These are phyloP conservation scores for Asteroscopus sphinx DNA, from an alignment of 2,888 invertebrate genomes.

Conservation along the genomic window DNA sequence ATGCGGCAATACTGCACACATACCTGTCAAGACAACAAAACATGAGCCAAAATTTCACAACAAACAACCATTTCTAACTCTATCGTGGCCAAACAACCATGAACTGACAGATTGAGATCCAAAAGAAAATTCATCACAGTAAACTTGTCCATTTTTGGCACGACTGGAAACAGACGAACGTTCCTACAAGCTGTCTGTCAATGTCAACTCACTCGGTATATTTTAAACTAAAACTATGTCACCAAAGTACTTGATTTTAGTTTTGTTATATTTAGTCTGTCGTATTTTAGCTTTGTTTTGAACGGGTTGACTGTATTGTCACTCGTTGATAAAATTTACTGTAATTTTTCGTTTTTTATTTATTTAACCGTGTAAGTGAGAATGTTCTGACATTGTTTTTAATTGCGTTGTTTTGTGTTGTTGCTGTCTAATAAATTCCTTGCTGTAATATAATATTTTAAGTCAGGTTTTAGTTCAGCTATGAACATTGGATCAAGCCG, in stretches of 20 bases:
- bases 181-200: constrained; percentile 61
- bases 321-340: constrained; percentile 5
- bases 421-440: not conserved
- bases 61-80: not conserved
- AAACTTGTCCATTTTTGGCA: constrained; percentile 58
- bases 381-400: not conserved
- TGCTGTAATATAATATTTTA: too few relatives aligned
- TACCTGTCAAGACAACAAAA: not conserved
- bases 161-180: constrained; percentile 42
- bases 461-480: too few relatives aligned
- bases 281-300: constrained; percentile 41
- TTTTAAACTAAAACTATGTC: constrained; percentile 62
- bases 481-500: too few relatives aligned
- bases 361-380: constrained; percentile 1
- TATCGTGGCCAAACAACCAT: constrained; percentile 8
- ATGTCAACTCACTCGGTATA: constrained; percentile 59
- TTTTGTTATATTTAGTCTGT: constrained; percentile 36
- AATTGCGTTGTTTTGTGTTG: not conserved
- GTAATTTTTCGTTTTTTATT: constrained; percentile 13
- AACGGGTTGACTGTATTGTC: constrained; percentile 33
- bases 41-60: constrained; percentile 4
- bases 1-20: too few relatives aligned
- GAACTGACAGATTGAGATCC: constrained; percentile 26
- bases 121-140: constrained; percentile 32
- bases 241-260: constrained; percentile 45